Conservation (phyloP, 35 echinoderm and acorn worm species). For the Stichopus chloronotus region DNA sequence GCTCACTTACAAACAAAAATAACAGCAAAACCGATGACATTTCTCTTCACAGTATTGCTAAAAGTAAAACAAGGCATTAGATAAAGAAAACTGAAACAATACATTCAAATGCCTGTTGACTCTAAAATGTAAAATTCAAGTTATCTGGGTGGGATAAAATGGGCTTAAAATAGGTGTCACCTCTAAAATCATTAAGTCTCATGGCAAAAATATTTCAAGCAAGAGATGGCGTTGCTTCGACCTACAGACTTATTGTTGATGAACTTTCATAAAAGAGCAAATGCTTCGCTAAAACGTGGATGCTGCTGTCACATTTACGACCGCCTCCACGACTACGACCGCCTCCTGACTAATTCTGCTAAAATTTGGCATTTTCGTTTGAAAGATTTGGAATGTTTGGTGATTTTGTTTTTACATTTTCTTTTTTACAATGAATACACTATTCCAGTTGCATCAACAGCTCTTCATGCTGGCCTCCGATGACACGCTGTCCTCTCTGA, state of each 20-base stretch:
- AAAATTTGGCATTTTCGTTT: slow-evolving; percentile 11
- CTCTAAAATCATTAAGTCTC: not conserved
- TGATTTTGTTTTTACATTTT: not conserved
- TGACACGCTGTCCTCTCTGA: slow-evolving; percentile 50
- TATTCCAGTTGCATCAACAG: not conserved
- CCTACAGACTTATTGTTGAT: not conserved
- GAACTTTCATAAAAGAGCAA: not conserved
- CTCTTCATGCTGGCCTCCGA: slow-evolving; percentile 64
- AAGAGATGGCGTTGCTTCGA: slow-evolving; percentile 13
- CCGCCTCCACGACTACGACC: not conserved
- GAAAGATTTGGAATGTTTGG: slow-evolving; percentile 51
- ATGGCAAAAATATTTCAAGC: not conserved
- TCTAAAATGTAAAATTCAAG: not conserved
- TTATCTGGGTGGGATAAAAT: not conserved
- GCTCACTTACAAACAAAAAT: no score
- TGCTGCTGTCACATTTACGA: not conserved
- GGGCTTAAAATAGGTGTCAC: not conserved
- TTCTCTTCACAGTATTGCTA: not conserved
- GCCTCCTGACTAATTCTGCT: not conserved
- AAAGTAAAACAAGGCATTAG: not conserved
- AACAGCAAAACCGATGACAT: no score
- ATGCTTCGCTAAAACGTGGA: not conserved
- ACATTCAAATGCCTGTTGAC: not conserved
- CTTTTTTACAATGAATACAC: not conserved
- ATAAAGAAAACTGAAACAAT: not conserved